Base-by-base conservation (phyloP, 2,113 vertebrate genomes). In the Atherinomorus stipes region DNA sequence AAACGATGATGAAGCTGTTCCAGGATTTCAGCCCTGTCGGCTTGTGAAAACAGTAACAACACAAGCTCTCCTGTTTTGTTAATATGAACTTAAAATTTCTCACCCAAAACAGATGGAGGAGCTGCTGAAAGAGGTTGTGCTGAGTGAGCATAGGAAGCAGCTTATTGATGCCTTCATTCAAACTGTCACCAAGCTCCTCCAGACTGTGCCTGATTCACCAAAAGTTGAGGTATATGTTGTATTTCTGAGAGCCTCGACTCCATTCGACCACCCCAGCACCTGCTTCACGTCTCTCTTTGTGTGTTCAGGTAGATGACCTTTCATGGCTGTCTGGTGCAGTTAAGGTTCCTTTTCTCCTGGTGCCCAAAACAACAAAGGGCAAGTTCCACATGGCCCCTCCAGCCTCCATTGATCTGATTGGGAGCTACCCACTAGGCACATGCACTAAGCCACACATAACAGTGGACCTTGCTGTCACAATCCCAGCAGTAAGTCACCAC, bases 401-500 rank as follows among this genome's bases (percentile, higher is more conserved):
- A 0, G 49, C 91, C 0, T 94, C 95, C 31, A 63, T 99, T 44
- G 94, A 93, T 22, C 85, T 98, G 72, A 95, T 99, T 19, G 98
- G 98, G 58, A 99, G 98, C 92, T 99, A 98, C 82, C 94, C 97
- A 2, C 88, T 99, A 78, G 96, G 95, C 47, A 98, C 95, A 21
- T 98, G 96, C 56, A 79, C 94, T 52, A 97, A 95, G 67, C 98
- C 98, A 0, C 91, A 94, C 51, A 65, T 98, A 64, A 93, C 94
- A 0, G 95, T 99, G 76, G 98, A 99, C 5, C 22, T 99, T 34
- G 95, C 93, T 0, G 90, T 97, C 78, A 96, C 92, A 13, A 98
- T 99, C 91, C 97, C 97, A 4, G 77, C 73, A 91, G 97, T 99
- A 87, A 96, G 95, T 70, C 22, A 28, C 13, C 28, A 47, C 34